phyloP scores from a whole-genome alignment of 2,113 vertebrate species.

The Serinus canaria region DNA sequence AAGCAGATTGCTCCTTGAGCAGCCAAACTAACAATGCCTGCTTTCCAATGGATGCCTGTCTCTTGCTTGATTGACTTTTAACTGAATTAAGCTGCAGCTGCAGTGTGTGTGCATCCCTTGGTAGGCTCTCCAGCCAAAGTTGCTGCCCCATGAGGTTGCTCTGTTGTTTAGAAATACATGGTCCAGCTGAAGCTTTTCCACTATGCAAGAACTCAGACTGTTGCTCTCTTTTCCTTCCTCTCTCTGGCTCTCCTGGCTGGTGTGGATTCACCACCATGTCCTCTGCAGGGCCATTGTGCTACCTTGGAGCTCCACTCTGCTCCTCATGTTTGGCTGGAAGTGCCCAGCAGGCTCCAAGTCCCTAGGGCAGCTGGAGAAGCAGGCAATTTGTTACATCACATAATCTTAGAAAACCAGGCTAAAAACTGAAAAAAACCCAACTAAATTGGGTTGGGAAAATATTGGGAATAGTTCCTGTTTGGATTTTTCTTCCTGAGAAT shows the following conservation, averaged over 20 bases:
- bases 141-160: not conserved
- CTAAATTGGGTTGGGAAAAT: not conserved
- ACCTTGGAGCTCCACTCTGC: not conserved
- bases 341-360: not conserved
- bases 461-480: not conserved
- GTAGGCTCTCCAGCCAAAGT: not conserved
- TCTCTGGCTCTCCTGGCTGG: accelerated
- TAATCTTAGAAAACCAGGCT: not conserved
- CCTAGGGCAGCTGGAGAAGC: not conserved
- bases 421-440: not conserved
- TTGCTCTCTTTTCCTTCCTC: not conserved
- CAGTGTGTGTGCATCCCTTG: not conserved
- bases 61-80: not conserved
- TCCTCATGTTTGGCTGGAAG: not conserved
- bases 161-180: not conserved
- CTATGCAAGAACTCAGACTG: not conserved
- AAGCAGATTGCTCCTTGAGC: not conserved
- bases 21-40: not conserved
- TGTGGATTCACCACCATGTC: not conserved
- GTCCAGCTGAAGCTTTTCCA: not conserved
- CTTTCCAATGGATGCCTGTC: not conserved
- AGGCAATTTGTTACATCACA: not conserved
- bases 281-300: accelerated
- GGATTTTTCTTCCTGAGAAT: not conserved
- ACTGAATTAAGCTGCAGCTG: slow-evolving; percentile 1